Evolutionary conservation across 2,113 vertebrate species (phyloP).

Genomic region (Sceloporus undulatus): DNA sequence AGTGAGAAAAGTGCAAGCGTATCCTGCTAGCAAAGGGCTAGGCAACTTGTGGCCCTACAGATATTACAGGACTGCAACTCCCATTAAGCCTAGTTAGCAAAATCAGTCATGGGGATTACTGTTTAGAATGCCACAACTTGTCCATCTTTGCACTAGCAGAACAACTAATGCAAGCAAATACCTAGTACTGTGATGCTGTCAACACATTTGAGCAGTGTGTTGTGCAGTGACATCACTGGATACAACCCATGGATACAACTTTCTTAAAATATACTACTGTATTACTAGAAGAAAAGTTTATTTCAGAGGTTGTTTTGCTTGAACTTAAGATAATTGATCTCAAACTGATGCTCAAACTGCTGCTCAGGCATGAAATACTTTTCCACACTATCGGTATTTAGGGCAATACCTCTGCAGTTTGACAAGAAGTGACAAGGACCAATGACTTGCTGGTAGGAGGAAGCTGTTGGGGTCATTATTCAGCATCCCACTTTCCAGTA

Average conservation of each 20-base stretch:
- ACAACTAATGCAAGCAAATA: too few species aligned
- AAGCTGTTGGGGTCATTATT: too few species aligned
- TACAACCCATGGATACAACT: not conserved
- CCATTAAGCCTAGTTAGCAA: not conserved
- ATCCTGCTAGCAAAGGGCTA: not conserved
- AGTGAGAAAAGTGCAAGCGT: not conserved
- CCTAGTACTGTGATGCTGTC: not conserved
- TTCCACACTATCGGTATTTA: too few species aligned
- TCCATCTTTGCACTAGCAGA: too few species aligned
- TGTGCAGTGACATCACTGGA: not conserved
- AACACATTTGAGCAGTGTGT: not conserved
- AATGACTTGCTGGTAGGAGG: too few species aligned
- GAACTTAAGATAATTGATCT: not conserved
- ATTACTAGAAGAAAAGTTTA: not conserved
- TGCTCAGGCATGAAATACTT: too few species aligned
- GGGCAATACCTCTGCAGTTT: too few species aligned
- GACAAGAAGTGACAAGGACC: too few species aligned
- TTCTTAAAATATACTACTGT: not conserved
- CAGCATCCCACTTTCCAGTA: too few species aligned
- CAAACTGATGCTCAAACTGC: not conserved
- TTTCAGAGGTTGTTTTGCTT: not conserved
- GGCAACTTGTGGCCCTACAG: not conserved
- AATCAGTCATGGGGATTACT: too few species aligned
- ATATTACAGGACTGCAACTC: not conserved
- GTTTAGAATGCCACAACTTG: too few species aligned